Evolutionary conservation across 2,888 invertebrate genomes (phyloP), one percentile per base, ranked within the genome.

Genomic region (Sinopyrophorus schimmeli): DNA sequence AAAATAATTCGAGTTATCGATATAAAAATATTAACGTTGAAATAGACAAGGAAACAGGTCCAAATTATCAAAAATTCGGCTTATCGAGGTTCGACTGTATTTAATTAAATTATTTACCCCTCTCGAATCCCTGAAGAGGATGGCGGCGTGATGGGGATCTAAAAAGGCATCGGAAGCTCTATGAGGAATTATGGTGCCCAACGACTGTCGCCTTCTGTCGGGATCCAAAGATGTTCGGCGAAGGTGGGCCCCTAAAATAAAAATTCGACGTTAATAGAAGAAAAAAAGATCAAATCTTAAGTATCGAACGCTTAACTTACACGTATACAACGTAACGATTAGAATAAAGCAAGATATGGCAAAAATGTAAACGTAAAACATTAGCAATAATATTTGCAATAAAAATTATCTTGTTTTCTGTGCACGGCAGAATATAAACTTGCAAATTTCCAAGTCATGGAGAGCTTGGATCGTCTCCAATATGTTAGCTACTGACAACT

Each of bases 141-240:
- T 92, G 63, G 93, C 92, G 38, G 92, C 91, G 74, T 92, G 92
- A 63, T 89, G 82, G 10, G 92, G 92, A 76, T 93, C 92, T 57
- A 92, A 74, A 61, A 82, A 85, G 39, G 88, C 88, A 70, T 92
- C 92, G 1, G 86, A 83, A 1, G 86, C 83, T 54, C 87, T 77
- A 62, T 87, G 86, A 3, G 77, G 77, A 47, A 74, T 73, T 41
- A 80, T 76, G 44, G 84, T 79, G 50, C 90, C 90, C 53, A 91
- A 77, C 2, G 91, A 91, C 50, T 89, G 82, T 54, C 91, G 80
- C 57, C 91, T 79, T 63, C 85, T 81, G 63, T 87, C 89, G 39
- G 88, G 83, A 65, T 90, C 90, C 59, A 86, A 76, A 10, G 88
- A 86, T 50, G 83, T 82, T 55, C 88, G 83, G 53, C 90, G 82